Conservation (phyloP, 2,888 invertebrate species). For the Argyresthia albistria region DNA sequence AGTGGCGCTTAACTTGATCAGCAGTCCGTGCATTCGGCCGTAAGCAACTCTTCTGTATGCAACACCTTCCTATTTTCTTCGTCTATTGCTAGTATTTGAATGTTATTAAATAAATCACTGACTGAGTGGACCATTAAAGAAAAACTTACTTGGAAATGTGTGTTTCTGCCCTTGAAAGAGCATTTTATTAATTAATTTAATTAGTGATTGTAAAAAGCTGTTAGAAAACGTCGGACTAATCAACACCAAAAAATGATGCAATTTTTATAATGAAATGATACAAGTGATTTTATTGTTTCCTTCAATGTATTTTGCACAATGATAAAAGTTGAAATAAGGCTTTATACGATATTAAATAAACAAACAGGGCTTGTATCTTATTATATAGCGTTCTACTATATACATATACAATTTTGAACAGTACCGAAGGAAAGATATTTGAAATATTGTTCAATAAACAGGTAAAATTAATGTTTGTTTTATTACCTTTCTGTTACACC, state of each 20-base stretch:
- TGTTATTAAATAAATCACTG: slow-evolving; percentile 35
- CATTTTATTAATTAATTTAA: too few species aligned
- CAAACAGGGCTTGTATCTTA: slow-evolving; percentile 68
- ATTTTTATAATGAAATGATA: too few species aligned
- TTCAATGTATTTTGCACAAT: not conserved
- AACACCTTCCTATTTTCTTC: not conserved
- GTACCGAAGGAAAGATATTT: slow-evolving; percentile 53
- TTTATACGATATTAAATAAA: slow-evolving; percentile 33
- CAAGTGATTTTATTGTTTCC: too few species aligned
- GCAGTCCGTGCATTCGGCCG: too few species aligned
- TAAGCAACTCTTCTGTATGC: not conserved
- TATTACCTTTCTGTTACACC: not conserved
- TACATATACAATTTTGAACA: slow-evolving; percentile 63
- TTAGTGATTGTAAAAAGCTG: too few species aligned
- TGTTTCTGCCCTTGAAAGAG: not conserved
- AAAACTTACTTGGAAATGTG: slow-evolving; percentile 12
- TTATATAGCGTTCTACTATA: slow-evolving; percentile 60
- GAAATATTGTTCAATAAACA: slow-evolving; percentile 69
- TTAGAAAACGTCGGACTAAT: too few species aligned
- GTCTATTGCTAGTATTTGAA: slow-evolving; percentile 14
- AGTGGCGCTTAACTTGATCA: too few species aligned
- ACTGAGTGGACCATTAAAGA: slow-evolving; percentile 41
- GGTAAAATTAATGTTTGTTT: slow-evolving; percentile 36
- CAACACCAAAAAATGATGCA: too few species aligned
- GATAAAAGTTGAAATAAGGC: slow-evolving; percentile 1